Base-by-base conservation (phyloP, 2,888 invertebrate genomes). In the Odontothrips loti region DNA sequence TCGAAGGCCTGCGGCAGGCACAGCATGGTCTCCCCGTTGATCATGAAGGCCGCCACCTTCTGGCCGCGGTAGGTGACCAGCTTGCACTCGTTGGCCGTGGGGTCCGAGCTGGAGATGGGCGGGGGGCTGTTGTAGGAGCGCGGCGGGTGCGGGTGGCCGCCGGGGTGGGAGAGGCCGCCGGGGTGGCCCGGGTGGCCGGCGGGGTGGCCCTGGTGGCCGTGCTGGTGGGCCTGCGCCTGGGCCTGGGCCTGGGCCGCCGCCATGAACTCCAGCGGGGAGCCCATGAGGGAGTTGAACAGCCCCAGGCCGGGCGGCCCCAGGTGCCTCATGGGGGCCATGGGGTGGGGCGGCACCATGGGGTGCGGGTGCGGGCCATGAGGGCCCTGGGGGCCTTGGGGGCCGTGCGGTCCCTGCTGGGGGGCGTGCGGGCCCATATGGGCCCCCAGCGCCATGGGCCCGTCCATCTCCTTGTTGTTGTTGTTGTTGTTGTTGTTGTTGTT, bases 1-100 rank as follows among this genome's bases (percentile, higher is more conserved):
- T 99, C 99, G 88, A 99, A 99, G 48, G 99, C 99, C 89, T 99
- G 99, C 82, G 99, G 99, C 88, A 99, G 90, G 88, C 99, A 99
- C 84, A 99, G 91, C 95, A 99, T 96, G 80, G 98, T 97, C 87
- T 98, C 96, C 82, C 96, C 96, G 88, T 95, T 95, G 85, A 99
- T 98, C 86, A 96, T 96, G 89, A 99, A 99, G 82, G 98, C 98
- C 82, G 99, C 99, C 82, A 99, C 97, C 88, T 98, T 98, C 86
- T 97, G 97, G 15, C 97, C 96, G 82, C 97, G 93, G 88, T 97
- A 99, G 88, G 98, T 98, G 85, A 98, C 97, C 88, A 98, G 89
- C 88, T 97, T 97, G 90, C 98, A 98, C 90, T 97, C 97, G 89
- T 97, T 97, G 84, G 96, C 96, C 80, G 96, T 95, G 81, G 96